These are phyloP conservation scores for Alectura lathami DNA, from an alignment of 2,113 vertebrate species.

Conservation along the genomic window DNA sequence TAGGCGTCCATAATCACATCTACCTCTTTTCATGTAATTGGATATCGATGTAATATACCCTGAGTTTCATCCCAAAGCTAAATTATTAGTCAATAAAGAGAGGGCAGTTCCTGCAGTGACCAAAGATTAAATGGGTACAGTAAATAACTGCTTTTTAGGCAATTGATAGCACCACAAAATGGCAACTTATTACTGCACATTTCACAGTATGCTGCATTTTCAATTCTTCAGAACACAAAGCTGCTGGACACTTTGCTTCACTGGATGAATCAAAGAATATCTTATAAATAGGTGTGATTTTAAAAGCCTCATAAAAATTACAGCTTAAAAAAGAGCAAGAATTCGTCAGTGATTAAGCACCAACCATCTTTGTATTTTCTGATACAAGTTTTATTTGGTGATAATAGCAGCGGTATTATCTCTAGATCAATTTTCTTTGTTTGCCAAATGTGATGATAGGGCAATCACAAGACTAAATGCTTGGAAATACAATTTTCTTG, in stretches of 20 bases:
- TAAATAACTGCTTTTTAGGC: not conserved
- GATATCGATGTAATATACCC: not conserved
- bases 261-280: not conserved
- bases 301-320: not conserved
- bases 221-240: not conserved
- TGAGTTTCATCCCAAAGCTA: not conserved
- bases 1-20: not conserved
- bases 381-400: not conserved
- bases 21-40: not conserved
- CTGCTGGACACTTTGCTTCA: not conserved
- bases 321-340: not conserved
- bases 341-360: not conserved
- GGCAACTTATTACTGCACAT: not conserved
- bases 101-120: not conserved
- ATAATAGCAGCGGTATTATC: not conserved
- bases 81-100: not conserved
- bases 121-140: not conserved
- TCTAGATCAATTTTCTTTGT: not conserved
- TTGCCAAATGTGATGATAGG: not conserved
- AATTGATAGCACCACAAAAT: fast-evolving
- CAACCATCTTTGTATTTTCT: not conserved
- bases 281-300: not conserved
- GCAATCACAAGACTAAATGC: not conserved
- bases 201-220: not conserved
- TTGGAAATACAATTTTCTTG: not conserved